Evolutionary conservation across 2,888 invertebrate genomes (phyloP), one percentile per base, ranked within the genome.

Genomic region (Ctenicera cuprea): DNA sequence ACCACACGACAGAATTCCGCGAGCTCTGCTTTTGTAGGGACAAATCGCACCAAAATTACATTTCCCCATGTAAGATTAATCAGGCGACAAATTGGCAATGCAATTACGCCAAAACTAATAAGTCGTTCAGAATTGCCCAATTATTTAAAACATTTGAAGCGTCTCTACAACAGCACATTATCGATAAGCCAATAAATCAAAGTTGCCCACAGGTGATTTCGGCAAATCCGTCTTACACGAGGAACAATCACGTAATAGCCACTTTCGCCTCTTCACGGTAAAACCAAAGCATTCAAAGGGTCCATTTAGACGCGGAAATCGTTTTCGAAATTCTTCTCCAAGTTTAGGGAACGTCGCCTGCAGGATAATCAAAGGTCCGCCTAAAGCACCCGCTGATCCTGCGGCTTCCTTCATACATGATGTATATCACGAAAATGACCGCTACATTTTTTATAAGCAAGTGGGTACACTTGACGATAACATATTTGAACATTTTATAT

Each of bases 381-480:
- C 62, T 67, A 38, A 62, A 62, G 52, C 52, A 26, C 18, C 30
- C 38, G 12, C 52, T 66, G 45, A 68, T 43, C 73, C 68, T 52
- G n/a, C 30, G 50, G 67, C 67, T 65, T 66, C 38, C 67, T 59
- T 69, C 74, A 66, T 70, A 52, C 65, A 74, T 74, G 65, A 74
- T 74, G 52, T 41, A 74, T 66, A 59, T 43, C 59, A 22, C 18
- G 68, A 74, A 70, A 74, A 74, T 74, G 74, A 74, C 74, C 69
- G 69, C 18, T 70, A 65, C 65, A 74, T 70, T 70, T 74, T 74
- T 74, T 70, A 70, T 70, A 74, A 74, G 50, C 26, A 26, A 3
- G 26, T 41, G 33, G 3, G 66, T 66, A 61, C 52, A 67, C 67
- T 62, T 41, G 48, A 12, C 30, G 22, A 45, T 37, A 48, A 50